A percentile compares a stretch with the other conserved stretches of the same genome.
Evolutionary conservation across 2,113 vertebrate species (phyloP).

Genomic region (Cheirogaleus medius): DNA sequence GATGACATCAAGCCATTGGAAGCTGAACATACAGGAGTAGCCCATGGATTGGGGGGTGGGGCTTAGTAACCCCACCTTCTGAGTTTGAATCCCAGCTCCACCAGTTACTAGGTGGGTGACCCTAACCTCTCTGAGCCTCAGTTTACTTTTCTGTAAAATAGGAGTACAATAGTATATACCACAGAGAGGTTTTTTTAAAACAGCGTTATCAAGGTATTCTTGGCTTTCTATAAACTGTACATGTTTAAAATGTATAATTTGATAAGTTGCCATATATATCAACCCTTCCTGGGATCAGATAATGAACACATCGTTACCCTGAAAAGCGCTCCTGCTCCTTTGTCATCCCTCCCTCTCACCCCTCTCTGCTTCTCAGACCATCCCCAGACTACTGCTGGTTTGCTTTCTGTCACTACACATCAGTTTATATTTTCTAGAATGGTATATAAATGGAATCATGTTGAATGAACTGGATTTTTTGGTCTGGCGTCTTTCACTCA

Average conservation of each 20-base stretch:
- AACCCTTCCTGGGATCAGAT: too few relatives aligned
- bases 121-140: not conserved
- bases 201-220: not conserved
- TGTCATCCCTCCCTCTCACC: not conserved
- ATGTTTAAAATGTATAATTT: not conserved
- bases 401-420: not conserved
- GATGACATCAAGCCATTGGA: not conserved
- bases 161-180: not conserved
- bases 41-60: too few relatives aligned
- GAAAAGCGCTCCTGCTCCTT: not conserved
- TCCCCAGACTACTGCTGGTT: not conserved
- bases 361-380: too few relatives aligned
- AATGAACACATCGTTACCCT: not conserved
- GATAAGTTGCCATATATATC: not conserved
- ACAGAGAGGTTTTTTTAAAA: not conserved
- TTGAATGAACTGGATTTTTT: accelerated
- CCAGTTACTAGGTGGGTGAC: not conserved
- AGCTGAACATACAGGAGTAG: not conserved
- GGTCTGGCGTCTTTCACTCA: not conserved
- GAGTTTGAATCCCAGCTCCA: not conserved
- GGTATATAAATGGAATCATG: too few relatives aligned
- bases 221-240: not conserved
- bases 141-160: not conserved
- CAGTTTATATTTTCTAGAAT: not conserved
- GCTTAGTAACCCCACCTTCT: not conserved